Evolutionary conservation across 2,113 vertebrate species (phyloP).

Genomic region (Machaerirhynchus nigripectus): DNA sequence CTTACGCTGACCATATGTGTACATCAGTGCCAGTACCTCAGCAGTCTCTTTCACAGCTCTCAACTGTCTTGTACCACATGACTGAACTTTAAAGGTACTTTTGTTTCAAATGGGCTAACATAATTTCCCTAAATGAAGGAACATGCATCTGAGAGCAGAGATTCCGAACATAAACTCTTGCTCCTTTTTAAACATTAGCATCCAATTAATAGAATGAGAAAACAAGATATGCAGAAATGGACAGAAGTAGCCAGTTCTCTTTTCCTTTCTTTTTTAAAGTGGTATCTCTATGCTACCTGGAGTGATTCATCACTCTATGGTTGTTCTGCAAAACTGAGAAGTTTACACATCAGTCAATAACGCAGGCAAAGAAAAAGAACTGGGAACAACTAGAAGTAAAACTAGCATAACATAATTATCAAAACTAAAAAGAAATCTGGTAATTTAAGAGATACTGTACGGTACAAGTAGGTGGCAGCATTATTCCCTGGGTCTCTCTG

Average conservation of each 20-base stretch:
- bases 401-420: background rate
- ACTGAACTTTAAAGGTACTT: background rate
- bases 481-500: background rate
- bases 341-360: background rate
- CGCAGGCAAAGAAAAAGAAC: background rate
- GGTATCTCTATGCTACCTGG: background rate
- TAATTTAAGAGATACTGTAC: background rate
- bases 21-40: background rate
- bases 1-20: background rate
- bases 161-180: background rate
- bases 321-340: background rate
- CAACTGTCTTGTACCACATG: background rate
- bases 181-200: background rate
- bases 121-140: background rate
- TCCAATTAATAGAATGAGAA: background rate
- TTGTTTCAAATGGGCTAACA: background rate
- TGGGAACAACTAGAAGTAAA: background rate
- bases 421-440: background rate
- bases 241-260: background rate
- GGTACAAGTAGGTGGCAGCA: background rate
- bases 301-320: background rate
- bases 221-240: background rate
- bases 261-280: background rate
- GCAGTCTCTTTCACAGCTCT: background rate
- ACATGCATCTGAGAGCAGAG: background rate